These are phyloP conservation scores for Nothobranchius kuhntae DNA, from an alignment of 2,113 vertebrate species.

Conservation along the genomic window DNA sequence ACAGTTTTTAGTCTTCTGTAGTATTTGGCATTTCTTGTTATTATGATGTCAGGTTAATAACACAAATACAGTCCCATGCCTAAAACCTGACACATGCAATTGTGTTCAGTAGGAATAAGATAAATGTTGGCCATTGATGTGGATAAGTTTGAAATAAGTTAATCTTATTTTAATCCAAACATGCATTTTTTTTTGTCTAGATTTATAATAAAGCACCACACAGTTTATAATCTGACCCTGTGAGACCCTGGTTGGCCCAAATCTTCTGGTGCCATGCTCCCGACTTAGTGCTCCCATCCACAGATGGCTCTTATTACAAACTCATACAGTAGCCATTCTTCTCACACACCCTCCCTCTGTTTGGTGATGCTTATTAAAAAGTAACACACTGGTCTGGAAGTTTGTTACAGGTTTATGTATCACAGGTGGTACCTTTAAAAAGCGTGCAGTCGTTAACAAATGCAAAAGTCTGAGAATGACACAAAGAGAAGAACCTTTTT, in stretches of 20 bases:
- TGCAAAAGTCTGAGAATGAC: not conserved
- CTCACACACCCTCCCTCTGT: slow-evolving; percentile 82
- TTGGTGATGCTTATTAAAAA: slow-evolving; percentile 91
- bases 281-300: slow-evolving; percentile 70
- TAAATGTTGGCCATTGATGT: not conserved
- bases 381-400: slow-evolving; percentile 83
- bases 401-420: slow-evolving; percentile 89
- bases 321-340: slow-evolving; percentile 90
- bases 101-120: not conserved
- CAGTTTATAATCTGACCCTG: slow-evolving; percentile 69
- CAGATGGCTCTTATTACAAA: slow-evolving; percentile 94
- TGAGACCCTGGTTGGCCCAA: slow-evolving; percentile 62
- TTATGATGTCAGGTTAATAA: not conserved
- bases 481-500: not conserved
- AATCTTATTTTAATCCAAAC: no score
- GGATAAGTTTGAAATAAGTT: not conserved
- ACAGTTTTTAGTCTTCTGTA: no score
- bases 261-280: slow-evolving; percentile 62
- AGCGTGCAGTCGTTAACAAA: slow-evolving; percentile 41
- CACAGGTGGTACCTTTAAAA: slow-evolving; percentile 84
- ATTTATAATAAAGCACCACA: no score
- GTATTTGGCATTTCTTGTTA: not conserved
- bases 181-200: no score
- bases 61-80: not conserved
- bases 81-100: not conserved